Conservation (phyloP, 2,797 vertebrate species). For the Staurois parvus region DNA sequence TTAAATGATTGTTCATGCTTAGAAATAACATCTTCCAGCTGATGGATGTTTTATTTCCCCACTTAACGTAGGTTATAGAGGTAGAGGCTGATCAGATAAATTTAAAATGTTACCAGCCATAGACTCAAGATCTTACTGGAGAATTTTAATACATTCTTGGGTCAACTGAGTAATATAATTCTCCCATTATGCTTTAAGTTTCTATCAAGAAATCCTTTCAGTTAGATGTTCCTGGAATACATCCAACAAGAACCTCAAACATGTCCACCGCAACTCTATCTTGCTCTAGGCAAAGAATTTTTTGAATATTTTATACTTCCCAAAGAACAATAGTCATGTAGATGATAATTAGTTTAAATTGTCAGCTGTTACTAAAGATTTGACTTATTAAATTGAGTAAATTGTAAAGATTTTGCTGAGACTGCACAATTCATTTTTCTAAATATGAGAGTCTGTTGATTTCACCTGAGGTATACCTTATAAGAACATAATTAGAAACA, state of each 20-base stretch:
- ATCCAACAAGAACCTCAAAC: no score
- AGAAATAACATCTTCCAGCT: no score
- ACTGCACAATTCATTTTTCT: neutral
- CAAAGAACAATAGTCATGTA: neutral
- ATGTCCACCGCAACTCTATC: neutral
- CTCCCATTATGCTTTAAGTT: neutral
- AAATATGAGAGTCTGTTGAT: neutral
- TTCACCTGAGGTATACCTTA: neutral
- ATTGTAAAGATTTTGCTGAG: neutral
- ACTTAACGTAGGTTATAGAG: no score
- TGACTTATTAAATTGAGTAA: neutral
- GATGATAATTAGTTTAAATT: neutral
- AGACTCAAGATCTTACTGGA: neutral
- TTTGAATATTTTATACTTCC: neutral
- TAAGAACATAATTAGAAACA: neutral
- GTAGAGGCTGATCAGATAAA: no score
- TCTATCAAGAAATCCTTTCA: neutral
- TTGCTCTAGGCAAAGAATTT: neutral
- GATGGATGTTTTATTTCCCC: no score
- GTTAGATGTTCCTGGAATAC: no score
- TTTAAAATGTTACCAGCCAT: no score
- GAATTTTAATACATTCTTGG: neutral
- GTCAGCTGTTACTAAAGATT: neutral
- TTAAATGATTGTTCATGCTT: no score
- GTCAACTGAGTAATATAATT: neutral